Evolutionary conservation across 2,888 invertebrate genomes (phyloP), one percentile per base, ranked within the genome.

Genomic region (Machimus atricapillus): DNA sequence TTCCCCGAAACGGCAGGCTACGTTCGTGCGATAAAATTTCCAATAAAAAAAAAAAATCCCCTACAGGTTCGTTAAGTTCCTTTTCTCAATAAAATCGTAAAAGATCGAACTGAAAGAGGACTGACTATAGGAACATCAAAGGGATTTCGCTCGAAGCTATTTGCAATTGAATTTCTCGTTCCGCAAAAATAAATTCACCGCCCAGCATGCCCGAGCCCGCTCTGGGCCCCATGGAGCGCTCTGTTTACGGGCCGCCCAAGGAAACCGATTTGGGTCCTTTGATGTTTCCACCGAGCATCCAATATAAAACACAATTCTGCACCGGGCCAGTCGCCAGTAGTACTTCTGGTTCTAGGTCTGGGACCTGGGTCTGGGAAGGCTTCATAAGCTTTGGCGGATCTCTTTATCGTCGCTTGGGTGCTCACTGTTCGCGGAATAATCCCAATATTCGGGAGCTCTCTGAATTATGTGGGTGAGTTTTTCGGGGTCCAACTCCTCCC

Each of bases 91-190:
- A 83, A 83, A 83, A 83, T 66, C 82, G 82, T 66, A 66, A 83
- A 66, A 83, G 58, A 83, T 83, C 82, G 82, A 83, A 83, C 66
- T 7, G 82, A 66, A 34, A 19, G 66, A 66, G 66, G 19, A 66
- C 66, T 66, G 66, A 66, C 66, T 66, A n/a, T n/a, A 66, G 23
- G 34, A 66, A 66, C 82, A 83, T 83, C 82, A 83, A 83, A 83
- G 82, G 82, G 66, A 83, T 66, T 83, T 66, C 40, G 37, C 82
- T 66, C 37, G 31, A 7, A 83, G 82, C 82, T 66, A 83, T 83
- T 83, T 66, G 82, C 82, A 83, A 83, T 83, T 83, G 82, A 83
- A 83, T 83, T 83, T 83, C 66, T 66, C 82, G 82, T 83, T 83
- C 66, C 82, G 82, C 34, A 83, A 83, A 83, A 83, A 83, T 83